Base-by-base conservation (phyloP, 1,140 invertebrate genomes). In the Microplitis mediator region DNA sequence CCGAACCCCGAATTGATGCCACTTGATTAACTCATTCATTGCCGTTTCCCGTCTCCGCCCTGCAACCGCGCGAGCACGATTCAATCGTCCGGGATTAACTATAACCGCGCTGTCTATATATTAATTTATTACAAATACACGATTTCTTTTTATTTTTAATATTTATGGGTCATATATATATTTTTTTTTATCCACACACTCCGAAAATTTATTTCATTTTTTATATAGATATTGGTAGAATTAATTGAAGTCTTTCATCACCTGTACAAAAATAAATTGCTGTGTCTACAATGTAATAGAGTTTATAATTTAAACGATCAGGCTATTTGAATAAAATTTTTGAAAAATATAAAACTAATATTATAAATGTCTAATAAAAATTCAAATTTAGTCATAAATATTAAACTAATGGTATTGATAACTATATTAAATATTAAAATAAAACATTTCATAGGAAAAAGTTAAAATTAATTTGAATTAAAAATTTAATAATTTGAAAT, bases 1-100 rank as follows among this genome's bases (percentile, higher is more conserved):
- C 35, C 58, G 54, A 69, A 32, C n/a, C 50, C 51, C 32, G 39
- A 58, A 63, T 71, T 71, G 69, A 71, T 61, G 69, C 32, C 36
- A 54, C 45, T 71, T 71, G 69, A 71, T 71, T 71, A 71, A 63
- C 60, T 58, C 69, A 71, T 71, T 71, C 60, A 71, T 63, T 71
- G 69, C 16, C 36, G 14, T n/a, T 54, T 34, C 14, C 34, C 56
- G 58, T 70, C 45, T 36, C 65, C 50, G 58, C 69, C 58, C 58
- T 62, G 16, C 50, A 45, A 13, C 39, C 58, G 23, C 56, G 60
- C 23, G 54, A 45, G 39, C 23, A 62, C 58, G 69, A 70, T 34
- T 70, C 58, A 70, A 70, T 70, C 69, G 56, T 70, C 31, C 34
- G 56, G 58, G 56, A 45, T 45, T 45, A 45, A 45, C 8, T 45